Base-by-base conservation (phyloP, 2,888 invertebrate species). In the Zelleria hepariella region DNA sequence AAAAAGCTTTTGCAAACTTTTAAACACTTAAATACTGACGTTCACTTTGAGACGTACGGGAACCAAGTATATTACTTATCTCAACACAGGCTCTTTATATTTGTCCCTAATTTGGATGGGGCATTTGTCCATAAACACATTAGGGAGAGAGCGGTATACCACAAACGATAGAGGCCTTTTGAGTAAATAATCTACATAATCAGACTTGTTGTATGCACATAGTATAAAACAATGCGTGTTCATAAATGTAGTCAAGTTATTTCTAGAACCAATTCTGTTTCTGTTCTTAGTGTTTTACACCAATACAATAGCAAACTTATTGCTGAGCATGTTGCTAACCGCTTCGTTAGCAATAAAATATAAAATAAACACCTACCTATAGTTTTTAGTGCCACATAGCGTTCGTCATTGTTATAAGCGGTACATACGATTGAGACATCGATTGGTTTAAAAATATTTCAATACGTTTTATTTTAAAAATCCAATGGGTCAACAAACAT, bases 91-190 rank as follows among this genome's bases (percentile, higher is more conserved):
- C 54, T 58, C 60, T 60, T 62, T 62, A 62, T 60, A 62, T 57
- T 25, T 57, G 60, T 15, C 58, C 62, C 32, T 62, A 60, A 62
- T 62, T 60, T 48, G 54, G 23, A 57, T 57, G 55, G 54, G 55
- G 57, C 58, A 47, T 59, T 57, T 51, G 25, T 56, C 25, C 54
- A 58, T 51, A 42, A 20, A 20, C 18, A 51, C 18, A 51, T 5
- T 4, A 20, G 8, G 18, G 51, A n/a, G 20, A 51, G 32, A 42
- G 32, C 32, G 32, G 32, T 15, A 42, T 15, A 42, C 15, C 32
- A 15, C 32, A 10, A 42, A 42, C 32, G 10, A 42, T 42, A 42
- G 32, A 42, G 32, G 32, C 32, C 32, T 42, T 42, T 42, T 42
- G 32, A 42, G 32, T 3, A 15, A 42, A 42, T 42, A 42, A 42